A percentile compares a stretch with the other conserved stretches of the same genome.
Conservation (phyloP, 2,113 vertebrate species). For the Lepus timidus region DNA sequence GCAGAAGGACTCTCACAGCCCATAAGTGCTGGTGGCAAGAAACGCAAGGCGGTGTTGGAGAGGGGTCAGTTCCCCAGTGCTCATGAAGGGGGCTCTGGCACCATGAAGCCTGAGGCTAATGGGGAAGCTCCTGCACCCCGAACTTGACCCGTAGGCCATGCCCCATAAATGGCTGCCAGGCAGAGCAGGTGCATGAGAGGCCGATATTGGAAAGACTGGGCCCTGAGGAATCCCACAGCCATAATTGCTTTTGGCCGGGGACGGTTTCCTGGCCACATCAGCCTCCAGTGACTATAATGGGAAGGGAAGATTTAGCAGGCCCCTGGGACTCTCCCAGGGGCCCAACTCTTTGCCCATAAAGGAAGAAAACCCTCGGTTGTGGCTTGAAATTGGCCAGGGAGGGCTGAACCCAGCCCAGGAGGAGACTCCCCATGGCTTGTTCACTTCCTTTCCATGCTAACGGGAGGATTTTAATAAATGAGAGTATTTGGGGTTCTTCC, state of each 20-base stretch:
- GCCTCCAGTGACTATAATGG: conserved; percentile 12
- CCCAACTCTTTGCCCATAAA: conserved; percentile 55
- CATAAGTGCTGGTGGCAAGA: neutral
- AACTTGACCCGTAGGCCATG: neutral
- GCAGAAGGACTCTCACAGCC: neutral
- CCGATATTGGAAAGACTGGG: neutral
- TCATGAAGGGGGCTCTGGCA: rapidly evolving
- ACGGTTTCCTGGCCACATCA: conserved; percentile 6
- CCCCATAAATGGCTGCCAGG: neutral
- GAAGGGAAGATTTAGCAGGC: conserved; percentile 31
- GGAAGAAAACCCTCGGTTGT: conserved; percentile 60
- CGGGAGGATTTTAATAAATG: conserved; percentile 23
- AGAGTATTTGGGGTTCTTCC: neutral
- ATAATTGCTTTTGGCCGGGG: conserved; percentile 24
- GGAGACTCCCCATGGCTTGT: conserved; percentile 37
- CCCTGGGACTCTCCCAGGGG: neutral
- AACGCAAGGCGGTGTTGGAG: neutral
- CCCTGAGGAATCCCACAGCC: neutral
- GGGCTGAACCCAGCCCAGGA: conserved; percentile 11
- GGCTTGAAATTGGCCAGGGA: conserved; percentile 45
- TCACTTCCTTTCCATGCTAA: neutral
- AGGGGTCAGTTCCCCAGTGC: neutral
- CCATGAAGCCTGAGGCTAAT: neutral
- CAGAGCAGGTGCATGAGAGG: neutral
- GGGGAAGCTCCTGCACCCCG: neutral